Evolutionary conservation across 2,888 invertebrate species (phyloP).

Genomic region (Tanypteryx hageni): DNA sequence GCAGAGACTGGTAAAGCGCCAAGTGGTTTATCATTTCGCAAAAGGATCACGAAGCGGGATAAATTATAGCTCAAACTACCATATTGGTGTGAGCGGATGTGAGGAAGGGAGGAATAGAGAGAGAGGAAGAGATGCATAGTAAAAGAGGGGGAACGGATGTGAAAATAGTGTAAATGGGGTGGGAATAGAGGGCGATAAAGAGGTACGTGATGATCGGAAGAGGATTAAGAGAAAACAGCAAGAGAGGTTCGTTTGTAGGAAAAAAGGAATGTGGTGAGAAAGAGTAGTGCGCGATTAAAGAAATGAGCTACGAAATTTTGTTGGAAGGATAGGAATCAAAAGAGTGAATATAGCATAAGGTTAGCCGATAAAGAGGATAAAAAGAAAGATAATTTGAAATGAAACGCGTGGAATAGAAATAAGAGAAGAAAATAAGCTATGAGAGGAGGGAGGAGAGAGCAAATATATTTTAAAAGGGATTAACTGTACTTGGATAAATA

Average conservation of each 20-base stretch:
- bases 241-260: too few relatives aligned
- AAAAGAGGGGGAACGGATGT: background rate
- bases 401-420: too few relatives aligned
- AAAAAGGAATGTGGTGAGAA: too few relatives aligned
- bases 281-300: too few relatives aligned
- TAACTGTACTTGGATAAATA: too few relatives aligned
- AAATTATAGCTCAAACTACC: conserved; percentile 1
- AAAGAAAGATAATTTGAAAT: background rate
- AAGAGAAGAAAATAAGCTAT: too few relatives aligned
- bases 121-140: background rate
- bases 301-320: too few relatives aligned
- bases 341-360: background rate
- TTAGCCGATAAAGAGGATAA: background rate
- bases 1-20: background rate
- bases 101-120: background rate
- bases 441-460: too few relatives aligned
- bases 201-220: too few relatives aligned
- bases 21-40: conserved; percentile 22
- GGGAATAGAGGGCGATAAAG: background rate
- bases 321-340: background rate
- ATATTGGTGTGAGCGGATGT: background rate
- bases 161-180: background rate
- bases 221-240: too few relatives aligned
- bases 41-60: conserved; percentile 27
- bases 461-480: too few relatives aligned